Base-by-base conservation (phyloP, 2,113 vertebrate genomes). In the Pleuronectes platessa region DNA sequence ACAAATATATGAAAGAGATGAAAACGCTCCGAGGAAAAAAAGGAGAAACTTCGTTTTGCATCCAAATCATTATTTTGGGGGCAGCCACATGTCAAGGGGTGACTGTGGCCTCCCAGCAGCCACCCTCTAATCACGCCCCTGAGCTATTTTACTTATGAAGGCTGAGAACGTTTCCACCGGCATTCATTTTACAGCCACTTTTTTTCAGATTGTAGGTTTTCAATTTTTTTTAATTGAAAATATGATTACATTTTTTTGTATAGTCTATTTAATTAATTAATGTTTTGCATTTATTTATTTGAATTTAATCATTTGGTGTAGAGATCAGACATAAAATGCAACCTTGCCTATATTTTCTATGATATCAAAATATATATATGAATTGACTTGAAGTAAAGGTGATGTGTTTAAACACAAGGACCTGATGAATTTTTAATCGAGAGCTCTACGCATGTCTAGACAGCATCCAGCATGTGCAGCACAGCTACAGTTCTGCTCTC, bases 351-450 rank as follows among this genome's bases (percentile, higher is more conserved):
- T 53, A 56, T 17, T 78, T 82, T 73, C 8, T 35, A 2, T 4
- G 11, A 14, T 63, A 24, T 56, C 21, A 12, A 64, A 31, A 73
- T 35, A 20, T 7, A 20, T 7, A 5, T 45, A 49, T 45, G n/a
- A 63, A 31, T 14, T n/a, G 10, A 67, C 23, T 71, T 69, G 27
- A 74, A 69, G 64, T 64, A 45, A 78, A 71, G 56, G 63, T 70
- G 24, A 27, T 45, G 51, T 40, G 60, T 69, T 76, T 76, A 62
- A 82, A 85, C 63, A 60, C 61, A 82, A 78, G 40, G 31, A 31
- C 31, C 0, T 72, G 65, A 86, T 90, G 21, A 7, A 92, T 90
- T 78, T 86, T 92, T 88, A 67, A 92, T 89, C 35, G 75, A 49
- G 40, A 37, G 58, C 31, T 78, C 74, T 86, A 53, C 78, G 71